Evolutionary conservation across 2,113 vertebrate species (phyloP), one percentile per base, ranked within the genome.

Genomic region (Leucopternis melanops): DNA sequence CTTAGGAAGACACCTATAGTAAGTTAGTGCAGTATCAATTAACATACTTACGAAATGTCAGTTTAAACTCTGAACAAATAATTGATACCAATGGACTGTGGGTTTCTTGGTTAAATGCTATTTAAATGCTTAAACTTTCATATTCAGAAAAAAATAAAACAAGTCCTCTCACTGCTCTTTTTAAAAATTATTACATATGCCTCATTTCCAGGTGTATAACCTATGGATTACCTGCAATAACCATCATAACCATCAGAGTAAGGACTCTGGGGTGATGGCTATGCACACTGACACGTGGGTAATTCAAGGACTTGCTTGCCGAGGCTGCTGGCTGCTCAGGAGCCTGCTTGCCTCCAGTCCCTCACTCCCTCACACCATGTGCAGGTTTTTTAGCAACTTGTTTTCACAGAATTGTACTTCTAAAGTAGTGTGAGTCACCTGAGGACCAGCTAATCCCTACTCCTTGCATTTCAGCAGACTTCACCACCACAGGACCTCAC

Each of bases 1-100:
- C 98, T 98, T 98, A 97, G 95, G 90, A 97, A 98, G 96, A 95
- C 97, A 98, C 97, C 98, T 98, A 94, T 85, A 96, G 93, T 94
- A 94, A 34, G 65, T 98, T 96, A 96, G 91, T 86, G 95, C 88
- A 72, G 75, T 97, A 97, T 94, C 97, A 97, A 98, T 98, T 98
- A 98, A 96, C 95, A 95, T 92, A 97, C 94, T 97, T 98, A 98
- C 40, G 86, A 97, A 98, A 95, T 66, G 97, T 97, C 97, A 94
- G 85, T 90, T 97, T 97, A 96, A 98, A 96, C 91, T 95, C 96
- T 89, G 94, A 97, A 94, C 82, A 94, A 98, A 92, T 95, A 95
- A 97, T 94, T 97, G 86, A 97, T 94, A 96, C 77, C 96, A 78
- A 67, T 85, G 94, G 96, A 86, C 88, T 95, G 80, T 52, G 75